Evolutionary conservation across 2,888 invertebrate genomes (phyloP).

Genomic region (Caprella mutica): DNA sequence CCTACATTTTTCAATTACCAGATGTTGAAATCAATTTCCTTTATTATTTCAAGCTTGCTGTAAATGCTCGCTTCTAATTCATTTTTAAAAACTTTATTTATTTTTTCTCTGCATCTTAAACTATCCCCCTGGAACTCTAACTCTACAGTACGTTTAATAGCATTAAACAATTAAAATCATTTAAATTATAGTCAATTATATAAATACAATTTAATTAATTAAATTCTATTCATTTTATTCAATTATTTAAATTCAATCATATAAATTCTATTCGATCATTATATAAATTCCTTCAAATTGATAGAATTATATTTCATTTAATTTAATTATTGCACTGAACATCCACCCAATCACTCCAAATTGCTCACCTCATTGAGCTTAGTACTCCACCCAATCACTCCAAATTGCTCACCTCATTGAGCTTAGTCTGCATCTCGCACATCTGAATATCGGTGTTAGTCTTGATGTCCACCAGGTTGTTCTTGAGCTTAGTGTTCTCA

Average conservation of each 20-base stretch:
- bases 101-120: no score
- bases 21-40: neutral
- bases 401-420: slow-evolving; percentile 64
- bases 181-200: no score
- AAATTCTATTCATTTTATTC: neutral
- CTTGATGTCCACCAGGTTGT: slow-evolving; percentile 77
- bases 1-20: neutral
- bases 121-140: neutral
- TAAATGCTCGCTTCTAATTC: neutral
- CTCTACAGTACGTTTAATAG: neutral
- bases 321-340: no score
- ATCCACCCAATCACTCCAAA: neutral
- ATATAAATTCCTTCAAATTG: neutral
- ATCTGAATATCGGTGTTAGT: slow-evolving; percentile 74
- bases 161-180: no score
- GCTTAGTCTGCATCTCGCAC: slow-evolving; percentile 74
- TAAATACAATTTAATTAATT: neutral
- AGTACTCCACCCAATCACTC: neutral
- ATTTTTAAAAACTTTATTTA: neutral
- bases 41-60: neutral
- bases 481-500: slow-evolving; percentile 69
- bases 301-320: neutral
- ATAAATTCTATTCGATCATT: neutral
- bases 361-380: neutral
- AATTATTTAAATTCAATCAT: neutral